These are phyloP conservation scores for Chaunax sp. DNA, from an alignment of 2,797 vertebrate genomes.

Conservation along the genomic window DNA sequence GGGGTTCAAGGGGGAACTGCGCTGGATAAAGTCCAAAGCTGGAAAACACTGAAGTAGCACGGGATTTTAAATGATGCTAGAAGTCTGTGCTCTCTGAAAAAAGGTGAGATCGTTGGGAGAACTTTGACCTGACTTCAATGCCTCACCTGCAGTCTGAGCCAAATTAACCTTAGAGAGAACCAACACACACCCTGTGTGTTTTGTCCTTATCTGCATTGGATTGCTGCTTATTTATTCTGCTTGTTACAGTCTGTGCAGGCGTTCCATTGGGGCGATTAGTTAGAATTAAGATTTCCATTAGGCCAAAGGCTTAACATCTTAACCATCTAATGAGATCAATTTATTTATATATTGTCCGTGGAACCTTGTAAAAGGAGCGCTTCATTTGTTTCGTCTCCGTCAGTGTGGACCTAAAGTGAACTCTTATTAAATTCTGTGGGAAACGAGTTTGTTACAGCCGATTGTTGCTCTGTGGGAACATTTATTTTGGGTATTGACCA, in stretches of 20 bases:
- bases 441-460: conserved; percentile 32
- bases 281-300: conserved; percentile 58
- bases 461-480: conserved; percentile 24
- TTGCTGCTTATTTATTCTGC: conserved; percentile 34
- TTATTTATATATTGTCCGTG: conserved; percentile 33
- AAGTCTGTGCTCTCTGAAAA: conserved; percentile 27
- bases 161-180: conserved; percentile 39
- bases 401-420: conserved; percentile 14
- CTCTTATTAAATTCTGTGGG: conserved; percentile 28
- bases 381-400: conserved; percentile 16
- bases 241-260: not conserved
- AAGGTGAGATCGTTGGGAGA: conserved; percentile 1
- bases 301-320: conserved; percentile 51
- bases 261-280: conserved; percentile 38
- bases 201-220: conserved; percentile 8
- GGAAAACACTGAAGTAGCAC: conserved; percentile 3
- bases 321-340: conserved; percentile 51
- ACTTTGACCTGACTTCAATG: conserved; percentile 20
- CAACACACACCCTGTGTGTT: not conserved
- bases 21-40: conserved; percentile 4
- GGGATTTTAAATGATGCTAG: conserved; percentile 42
- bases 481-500: conserved; percentile 25
- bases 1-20: not conserved
- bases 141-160: conserved; percentile 19
- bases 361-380: conserved; percentile 26